Conservation (phyloP, 2,113 vertebrate species). For the Gallinago undulata region DNA sequence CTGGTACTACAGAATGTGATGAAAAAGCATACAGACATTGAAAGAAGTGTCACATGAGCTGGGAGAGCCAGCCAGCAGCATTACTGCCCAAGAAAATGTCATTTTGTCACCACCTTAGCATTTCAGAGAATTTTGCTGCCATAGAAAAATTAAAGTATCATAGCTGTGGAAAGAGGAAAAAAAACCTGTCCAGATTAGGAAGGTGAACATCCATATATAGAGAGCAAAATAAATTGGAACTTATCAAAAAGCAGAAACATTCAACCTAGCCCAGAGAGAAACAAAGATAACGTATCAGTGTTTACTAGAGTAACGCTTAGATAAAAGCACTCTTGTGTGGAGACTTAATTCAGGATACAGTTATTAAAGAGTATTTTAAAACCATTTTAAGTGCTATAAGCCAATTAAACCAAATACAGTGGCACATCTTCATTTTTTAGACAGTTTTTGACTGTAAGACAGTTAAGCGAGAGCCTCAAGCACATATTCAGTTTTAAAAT, state of each 20-base stretch:
- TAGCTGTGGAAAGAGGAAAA: not conserved
- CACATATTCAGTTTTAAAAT: not conserved
- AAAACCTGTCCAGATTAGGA: not conserved
- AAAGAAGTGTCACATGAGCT: fast-evolving
- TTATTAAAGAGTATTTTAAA: not conserved
- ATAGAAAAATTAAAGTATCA: not conserved
- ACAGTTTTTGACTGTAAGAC: not conserved
- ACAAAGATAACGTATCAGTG: not conserved
- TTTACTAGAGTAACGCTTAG: not conserved
- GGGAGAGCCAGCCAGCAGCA: not conserved
- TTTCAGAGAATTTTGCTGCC: not conserved
- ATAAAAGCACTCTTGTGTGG: not conserved
- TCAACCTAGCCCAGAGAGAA: not conserved
- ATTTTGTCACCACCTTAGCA: not conserved
- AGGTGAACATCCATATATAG: not conserved
- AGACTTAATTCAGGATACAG: not conserved
- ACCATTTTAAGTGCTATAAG: not conserved
- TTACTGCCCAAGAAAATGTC: not conserved
- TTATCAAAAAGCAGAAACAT: not conserved
- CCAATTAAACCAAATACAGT: not conserved
- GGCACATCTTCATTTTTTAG: not conserved
- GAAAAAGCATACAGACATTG: not conserved
- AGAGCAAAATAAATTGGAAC: not conserved
- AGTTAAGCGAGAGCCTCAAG: not conserved
- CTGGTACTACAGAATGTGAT: not conserved